Percentiles rank a stretch among this genome's conserved stretches.
These are phyloP conservation scores for Lutjanus argentimaculatus DNA, from an alignment of 2,797 vertebrate genomes.

Conservation along the genomic window DNA sequence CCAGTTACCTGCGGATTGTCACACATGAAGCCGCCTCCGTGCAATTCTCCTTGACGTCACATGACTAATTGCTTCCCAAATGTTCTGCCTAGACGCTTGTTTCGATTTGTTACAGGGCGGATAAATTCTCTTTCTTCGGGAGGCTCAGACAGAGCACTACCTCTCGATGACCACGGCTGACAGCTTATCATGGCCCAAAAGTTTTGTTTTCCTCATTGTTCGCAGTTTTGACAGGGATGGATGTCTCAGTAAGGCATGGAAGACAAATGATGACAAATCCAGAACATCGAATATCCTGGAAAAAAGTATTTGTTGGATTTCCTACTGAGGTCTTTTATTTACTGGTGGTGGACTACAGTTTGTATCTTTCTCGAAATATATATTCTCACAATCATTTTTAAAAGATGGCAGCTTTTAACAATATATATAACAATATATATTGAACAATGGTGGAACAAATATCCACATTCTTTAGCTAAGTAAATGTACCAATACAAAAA, in stretches of 20 bases:
- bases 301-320: constrained; percentile 29
- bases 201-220: constrained; percentile 62
- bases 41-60: constrained; percentile 38
- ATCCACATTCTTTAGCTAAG: background rate
- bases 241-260: constrained; percentile 53
- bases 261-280: constrained; percentile 64
- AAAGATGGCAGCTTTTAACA: background rate
- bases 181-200: constrained; percentile 58
- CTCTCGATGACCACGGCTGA: constrained; percentile 55
- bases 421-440: no score
- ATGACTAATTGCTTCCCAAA: constrained; percentile 67
- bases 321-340: constrained; percentile 22
- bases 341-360: background rate
- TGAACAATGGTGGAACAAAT: background rate
- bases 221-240: constrained; percentile 55
- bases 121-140: constrained; percentile 23
- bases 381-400: background rate
- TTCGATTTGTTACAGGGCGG: constrained; percentile 48
- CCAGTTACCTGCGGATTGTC: constrained; percentile 41
- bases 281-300: constrained; percentile 33
- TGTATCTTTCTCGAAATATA: constrained; percentile 13
- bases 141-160: constrained; percentile 14
- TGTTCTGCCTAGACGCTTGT: constrained; percentile 49
- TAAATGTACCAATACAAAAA: background rate
- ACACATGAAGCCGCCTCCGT: constrained; percentile 14